Evolutionary conservation across 2,888 invertebrate genomes (phyloP).

Genomic region (Lasioglossum leucozonium): DNA sequence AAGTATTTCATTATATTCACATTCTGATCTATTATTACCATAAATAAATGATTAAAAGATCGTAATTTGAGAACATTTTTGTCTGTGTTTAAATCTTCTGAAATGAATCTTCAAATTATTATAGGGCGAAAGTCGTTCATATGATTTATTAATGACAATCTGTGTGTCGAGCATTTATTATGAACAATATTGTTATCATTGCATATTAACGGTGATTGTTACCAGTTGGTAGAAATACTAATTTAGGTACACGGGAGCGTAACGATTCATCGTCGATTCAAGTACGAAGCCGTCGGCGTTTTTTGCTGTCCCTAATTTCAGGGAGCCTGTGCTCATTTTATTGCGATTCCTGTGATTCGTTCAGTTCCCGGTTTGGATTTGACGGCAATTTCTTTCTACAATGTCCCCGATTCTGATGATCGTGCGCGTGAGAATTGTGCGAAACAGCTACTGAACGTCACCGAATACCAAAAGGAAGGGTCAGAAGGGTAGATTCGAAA

Average conservation of each 20-base stretch:
- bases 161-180: not conserved
- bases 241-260: conserved; percentile 2
- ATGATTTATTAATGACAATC: not conserved
- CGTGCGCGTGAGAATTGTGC: conserved; percentile 77
- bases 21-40: not conserved
- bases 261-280: conserved; percentile 27
- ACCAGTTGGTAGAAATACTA: not conserved
- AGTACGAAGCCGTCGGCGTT: conserved; percentile 42
- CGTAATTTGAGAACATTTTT: not conserved
- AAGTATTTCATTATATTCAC: not conserved
- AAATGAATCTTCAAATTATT: not conserved
- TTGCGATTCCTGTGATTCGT: conserved; percentile 65
- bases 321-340: conserved; percentile 51
- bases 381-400: conserved; percentile 65
- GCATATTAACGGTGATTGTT: not conserved
- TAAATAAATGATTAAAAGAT: not conserved
- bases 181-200: not conserved
- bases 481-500: conserved; percentile 52
- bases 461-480: conserved; percentile 48
- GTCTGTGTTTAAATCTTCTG: not conserved
- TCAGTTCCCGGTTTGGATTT: conserved; percentile 59
- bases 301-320: conserved; percentile 56
- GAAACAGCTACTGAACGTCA: conserved; percentile 65
- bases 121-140: not conserved
- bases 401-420: conserved; percentile 70